phyloP scores from a whole-genome alignment of 2,888 invertebrate genomes.

The Crepidodera aurea region DNA sequence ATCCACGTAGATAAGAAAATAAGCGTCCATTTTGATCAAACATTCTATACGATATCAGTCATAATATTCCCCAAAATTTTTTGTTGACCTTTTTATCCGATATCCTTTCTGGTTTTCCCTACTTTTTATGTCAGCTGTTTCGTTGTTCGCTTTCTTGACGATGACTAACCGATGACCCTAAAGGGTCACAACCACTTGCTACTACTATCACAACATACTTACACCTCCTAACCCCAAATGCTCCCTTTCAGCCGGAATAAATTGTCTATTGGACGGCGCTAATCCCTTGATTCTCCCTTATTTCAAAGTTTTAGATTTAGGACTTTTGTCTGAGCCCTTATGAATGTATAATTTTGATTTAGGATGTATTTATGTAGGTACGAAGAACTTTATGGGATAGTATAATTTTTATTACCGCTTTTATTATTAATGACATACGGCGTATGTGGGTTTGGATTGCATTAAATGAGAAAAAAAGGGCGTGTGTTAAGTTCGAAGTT shows the following conservation, averaged over 20 bases:
- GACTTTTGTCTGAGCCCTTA: neutral
- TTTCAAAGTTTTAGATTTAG: conserved; percentile 9
- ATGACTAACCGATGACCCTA: conserved; percentile 5
- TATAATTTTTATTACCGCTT: neutral
- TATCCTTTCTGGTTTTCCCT: too few species aligned
- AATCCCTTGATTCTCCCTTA: neutral
- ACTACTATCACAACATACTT: neutral
- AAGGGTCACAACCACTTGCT: conserved; percentile 4
- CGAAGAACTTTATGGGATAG: neutral
- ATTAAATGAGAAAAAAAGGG: neutral
- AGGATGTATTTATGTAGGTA: neutral
- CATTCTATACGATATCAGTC: too few species aligned
- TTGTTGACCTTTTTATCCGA: too few species aligned
- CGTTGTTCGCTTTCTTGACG: neutral
- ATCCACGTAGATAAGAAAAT: too few species aligned
- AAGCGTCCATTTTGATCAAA: too few species aligned
- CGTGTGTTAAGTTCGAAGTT: neutral
- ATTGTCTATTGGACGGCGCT: neutral
- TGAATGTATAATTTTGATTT: conserved; percentile 14
- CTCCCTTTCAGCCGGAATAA: conserved; percentile 3
- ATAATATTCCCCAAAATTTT: too few species aligned
- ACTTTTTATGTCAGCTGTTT: too few species aligned
- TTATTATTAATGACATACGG: neutral
- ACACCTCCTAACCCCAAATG: neutral
- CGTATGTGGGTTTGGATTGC: neutral